A percentile compares a stretch with the other conserved stretches of the same genome.
Conservation (phyloP, 2,888 invertebrate species). For the Scaeva pyrastri region DNA sequence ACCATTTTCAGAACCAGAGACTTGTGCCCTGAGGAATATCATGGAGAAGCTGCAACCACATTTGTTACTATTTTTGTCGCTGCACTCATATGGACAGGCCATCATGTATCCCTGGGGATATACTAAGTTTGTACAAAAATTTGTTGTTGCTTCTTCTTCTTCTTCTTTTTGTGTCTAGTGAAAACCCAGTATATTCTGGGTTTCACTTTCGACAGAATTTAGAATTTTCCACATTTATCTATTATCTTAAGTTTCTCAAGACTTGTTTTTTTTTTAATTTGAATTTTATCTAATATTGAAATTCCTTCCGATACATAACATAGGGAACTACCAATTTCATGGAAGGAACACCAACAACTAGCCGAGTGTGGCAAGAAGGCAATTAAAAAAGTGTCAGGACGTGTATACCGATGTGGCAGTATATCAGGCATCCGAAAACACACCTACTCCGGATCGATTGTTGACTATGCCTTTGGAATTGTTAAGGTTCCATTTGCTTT, state of each 20-base stretch:
- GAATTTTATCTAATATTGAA: neutral
- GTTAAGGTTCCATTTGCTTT: conserved; percentile 81
- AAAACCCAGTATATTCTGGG: neutral
- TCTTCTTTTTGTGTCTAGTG: neutral
- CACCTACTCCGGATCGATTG: conserved; percentile 81
- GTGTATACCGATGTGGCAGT: conserved; percentile 82
- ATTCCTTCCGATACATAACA: no score
- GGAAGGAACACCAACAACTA: conserved; percentile 80
- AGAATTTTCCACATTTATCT: no score
- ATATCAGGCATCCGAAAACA: conserved; percentile 81
- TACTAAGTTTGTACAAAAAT: conserved; percentile 78
- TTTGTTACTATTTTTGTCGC: conserved; percentile 81
- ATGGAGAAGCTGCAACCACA: conserved; percentile 80
- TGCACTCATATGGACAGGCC: conserved; percentile 83
- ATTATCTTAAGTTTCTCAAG: no score
- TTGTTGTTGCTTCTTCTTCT: conserved; percentile 2
- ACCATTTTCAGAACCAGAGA: conserved; percentile 83
- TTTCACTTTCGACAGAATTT: neutral
- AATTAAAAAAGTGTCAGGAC: conserved; percentile 81
- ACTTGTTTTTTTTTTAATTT: no score
- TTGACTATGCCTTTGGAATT: conserved; percentile 83
- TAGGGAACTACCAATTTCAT: conserved; percentile 80
- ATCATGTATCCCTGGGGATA: conserved; percentile 84
- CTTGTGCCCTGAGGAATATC: conserved; percentile 80
- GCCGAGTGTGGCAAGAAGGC: conserved; percentile 82